phyloP scores from a whole-genome alignment of 2,797 vertebrate species.

The Netta rufina region DNA sequence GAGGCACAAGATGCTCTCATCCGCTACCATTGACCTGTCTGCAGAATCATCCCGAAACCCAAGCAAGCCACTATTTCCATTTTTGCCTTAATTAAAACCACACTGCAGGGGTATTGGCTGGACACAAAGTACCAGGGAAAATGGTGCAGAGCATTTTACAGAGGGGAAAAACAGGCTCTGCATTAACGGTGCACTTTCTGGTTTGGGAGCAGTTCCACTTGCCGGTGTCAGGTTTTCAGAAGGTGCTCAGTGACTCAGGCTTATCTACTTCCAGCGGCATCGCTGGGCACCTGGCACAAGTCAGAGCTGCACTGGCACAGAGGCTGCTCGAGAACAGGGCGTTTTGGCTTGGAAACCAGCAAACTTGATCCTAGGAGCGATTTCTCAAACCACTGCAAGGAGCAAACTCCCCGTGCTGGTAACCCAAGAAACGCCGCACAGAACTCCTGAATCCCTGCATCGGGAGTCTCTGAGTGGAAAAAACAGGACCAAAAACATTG shows the following conservation, averaged over 20 bases:
- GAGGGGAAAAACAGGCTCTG: neutral
- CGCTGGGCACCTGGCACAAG: neutral
- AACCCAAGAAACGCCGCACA: neutral
- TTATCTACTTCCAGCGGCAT: constrained; percentile 32
- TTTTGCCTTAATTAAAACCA: constrained; percentile 55
- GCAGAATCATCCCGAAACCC: constrained; percentile 28
- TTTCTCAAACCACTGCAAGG: constrained; percentile 42
- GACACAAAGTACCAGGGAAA: neutral
- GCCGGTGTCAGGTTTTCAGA: neutral
- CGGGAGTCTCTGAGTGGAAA: neutral
- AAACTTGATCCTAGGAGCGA: constrained; percentile 1
- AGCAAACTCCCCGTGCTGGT: constrained; percentile 37
- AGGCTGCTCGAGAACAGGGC: neutral
- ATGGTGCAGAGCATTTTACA: neutral
- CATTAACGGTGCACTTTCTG: constrained; percentile 23
- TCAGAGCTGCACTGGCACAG: neutral
- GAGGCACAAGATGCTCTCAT: neutral
- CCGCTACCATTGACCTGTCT: neutral
- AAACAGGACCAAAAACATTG: neutral
- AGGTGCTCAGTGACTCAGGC: neutral
- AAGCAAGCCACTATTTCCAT: constrained; percentile 36
- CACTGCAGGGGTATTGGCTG: constrained; percentile 5
- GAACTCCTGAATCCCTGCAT: neutral
- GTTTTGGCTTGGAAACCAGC: constrained; percentile 44
- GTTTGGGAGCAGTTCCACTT: constrained; percentile 6